Percentiles rank a stretch among this genome's conserved stretches.
Conservation (phyloP, 2,113 vertebrate genomes). For the Bufo gargarizans region DNA sequence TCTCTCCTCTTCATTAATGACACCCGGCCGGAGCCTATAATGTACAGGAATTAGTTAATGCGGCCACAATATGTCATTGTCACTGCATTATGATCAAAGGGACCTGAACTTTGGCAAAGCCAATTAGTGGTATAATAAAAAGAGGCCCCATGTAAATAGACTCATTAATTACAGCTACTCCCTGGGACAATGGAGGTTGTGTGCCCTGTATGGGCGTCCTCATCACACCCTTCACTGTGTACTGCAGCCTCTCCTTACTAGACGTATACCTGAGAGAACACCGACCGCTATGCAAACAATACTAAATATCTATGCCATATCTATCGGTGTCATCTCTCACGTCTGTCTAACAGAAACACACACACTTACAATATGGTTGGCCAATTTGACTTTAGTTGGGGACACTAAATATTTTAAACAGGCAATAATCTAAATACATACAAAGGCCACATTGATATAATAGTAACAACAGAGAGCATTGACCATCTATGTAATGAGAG, state of each 20-base stretch:
- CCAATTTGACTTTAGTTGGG: too few relatives aligned
- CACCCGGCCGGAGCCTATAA: background rate
- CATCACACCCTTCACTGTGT: background rate
- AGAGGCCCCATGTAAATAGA: conserved; percentile 24
- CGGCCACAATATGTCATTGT: conserved; percentile 24
- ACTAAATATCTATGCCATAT: too few relatives aligned
- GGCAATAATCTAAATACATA: too few relatives aligned
- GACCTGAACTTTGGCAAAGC: conserved; percentile 18
- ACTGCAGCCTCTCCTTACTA: background rate
- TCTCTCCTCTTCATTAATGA: background rate
- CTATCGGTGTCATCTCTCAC: too few relatives aligned
- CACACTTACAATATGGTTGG: too few relatives aligned
- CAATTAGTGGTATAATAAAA: conserved; percentile 38
- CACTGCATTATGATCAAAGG: conserved; percentile 37
- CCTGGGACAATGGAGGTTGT: background rate
- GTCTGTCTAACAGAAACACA: too few relatives aligned
- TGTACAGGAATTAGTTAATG: conserved; percentile 29
- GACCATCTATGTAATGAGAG: too few relatives aligned
- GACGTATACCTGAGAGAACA: background rate
- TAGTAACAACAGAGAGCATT: too few relatives aligned
- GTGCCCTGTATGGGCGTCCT: background rate
- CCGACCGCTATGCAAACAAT: too few relatives aligned
- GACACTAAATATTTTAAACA: too few relatives aligned
- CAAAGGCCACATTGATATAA: too few relatives aligned
- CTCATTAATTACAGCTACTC: conserved; percentile 35